These are phyloP conservation scores for Contarinia nasturtii DNA, from an alignment of 1,140 invertebrate species.

Conservation along the genomic window DNA sequence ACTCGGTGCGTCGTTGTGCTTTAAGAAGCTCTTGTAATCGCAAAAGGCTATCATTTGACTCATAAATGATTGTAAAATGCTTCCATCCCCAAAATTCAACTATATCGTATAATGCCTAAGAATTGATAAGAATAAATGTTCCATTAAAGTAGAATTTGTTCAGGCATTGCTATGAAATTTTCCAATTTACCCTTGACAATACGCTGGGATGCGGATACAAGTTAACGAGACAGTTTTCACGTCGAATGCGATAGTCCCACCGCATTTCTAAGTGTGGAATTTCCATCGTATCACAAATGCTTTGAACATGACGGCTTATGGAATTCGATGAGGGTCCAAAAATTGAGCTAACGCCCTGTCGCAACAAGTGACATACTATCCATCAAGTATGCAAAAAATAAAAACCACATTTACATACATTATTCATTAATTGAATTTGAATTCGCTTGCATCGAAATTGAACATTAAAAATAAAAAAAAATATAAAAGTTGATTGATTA, in stretches of 20 bases:
- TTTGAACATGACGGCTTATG: constrained; percentile 82
- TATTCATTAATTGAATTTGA: not conserved
- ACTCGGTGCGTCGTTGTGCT: constrained; percentile 63
- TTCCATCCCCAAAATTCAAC: constrained; percentile 81
- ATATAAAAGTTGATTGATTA: constrained; percentile 14
- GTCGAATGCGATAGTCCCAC: constrained; percentile 73
- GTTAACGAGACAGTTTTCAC: constrained; percentile 82
- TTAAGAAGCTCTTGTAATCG: constrained; percentile 83
- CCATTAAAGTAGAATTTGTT: no score
- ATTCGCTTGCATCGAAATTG: no score
- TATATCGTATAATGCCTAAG: constrained; percentile 71
- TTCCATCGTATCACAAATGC: constrained; percentile 90
- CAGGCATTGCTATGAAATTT: not conserved
- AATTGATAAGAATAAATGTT: no score
- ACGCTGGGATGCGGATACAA: constrained; percentile 81
- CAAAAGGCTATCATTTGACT: constrained; percentile 84
- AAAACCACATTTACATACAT: not conserved
- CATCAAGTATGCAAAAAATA: constrained; percentile 6
- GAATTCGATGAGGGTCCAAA: constrained; percentile 83
- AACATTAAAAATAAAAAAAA: not conserved
- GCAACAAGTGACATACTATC: constrained; percentile 74
- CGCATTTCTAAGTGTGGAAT: constrained; percentile 79
- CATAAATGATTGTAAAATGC: constrained; percentile 86
- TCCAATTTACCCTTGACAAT: constrained; percentile 54
- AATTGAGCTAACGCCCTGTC: constrained; percentile 76